Evolutionary conservation across 2,888 invertebrate species (phyloP).

Genomic region (Teleiodes luculella): DNA sequence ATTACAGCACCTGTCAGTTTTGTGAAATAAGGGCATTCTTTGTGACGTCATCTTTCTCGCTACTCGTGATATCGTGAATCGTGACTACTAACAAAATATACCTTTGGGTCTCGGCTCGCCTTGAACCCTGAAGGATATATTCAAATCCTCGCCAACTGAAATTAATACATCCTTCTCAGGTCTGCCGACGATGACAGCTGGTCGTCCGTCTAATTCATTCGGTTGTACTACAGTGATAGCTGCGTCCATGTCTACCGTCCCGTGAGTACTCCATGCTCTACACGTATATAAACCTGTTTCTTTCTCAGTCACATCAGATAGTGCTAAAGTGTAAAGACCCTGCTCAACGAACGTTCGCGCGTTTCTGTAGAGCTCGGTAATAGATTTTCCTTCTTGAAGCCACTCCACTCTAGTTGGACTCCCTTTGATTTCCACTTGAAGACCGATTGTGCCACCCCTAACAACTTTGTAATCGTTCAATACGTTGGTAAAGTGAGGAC

Average conservation of each 20-base stretch:
- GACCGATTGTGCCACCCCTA: constrained; percentile 87
- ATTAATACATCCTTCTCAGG: constrained; percentile 88
- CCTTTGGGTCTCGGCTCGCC: constrained; percentile 93
- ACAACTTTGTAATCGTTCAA: constrained; percentile 85
- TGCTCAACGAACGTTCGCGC: constrained; percentile 82
- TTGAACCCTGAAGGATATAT: constrained; percentile 88
- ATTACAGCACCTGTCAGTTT: no score
- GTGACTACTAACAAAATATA: constrained; percentile 45
- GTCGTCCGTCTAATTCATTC: constrained; percentile 81
- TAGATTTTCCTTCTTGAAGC: constrained; percentile 82
- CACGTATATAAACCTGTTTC: constrained; percentile 88
- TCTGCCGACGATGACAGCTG: constrained; percentile 87
- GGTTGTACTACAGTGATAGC: constrained; percentile 84
- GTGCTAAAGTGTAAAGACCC: constrained; percentile 85
- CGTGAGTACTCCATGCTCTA: constrained; percentile 85
- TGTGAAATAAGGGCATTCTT: no score
- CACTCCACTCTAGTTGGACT: constrained; percentile 86
- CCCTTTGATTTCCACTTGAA: constrained; percentile 88
- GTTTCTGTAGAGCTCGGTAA: constrained; percentile 78
- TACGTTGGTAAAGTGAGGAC: constrained; percentile 83
- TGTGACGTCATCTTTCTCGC: no score
- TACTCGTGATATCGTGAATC: no score
- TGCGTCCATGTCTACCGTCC: constrained; percentile 85
- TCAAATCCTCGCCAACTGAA: constrained; percentile 88
- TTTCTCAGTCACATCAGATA: constrained; percentile 84